These are phyloP conservation scores for Xestia rhomboidea DNA, from an alignment of 2,888 invertebrate species.

Conservation along the genomic window DNA sequence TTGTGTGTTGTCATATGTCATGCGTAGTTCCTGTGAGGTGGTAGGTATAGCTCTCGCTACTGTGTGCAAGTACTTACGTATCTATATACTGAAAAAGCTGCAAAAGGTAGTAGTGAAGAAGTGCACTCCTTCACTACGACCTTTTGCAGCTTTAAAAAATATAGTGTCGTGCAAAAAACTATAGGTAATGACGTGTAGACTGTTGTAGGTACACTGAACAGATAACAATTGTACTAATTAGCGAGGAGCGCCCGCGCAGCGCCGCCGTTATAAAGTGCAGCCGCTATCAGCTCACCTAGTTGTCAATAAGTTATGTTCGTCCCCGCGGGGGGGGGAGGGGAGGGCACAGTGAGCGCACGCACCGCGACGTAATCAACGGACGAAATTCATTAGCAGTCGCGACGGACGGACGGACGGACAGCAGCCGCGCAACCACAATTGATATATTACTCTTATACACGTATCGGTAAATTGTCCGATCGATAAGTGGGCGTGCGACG, in stretches of 20 bases:
- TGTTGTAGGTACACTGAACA: constrained; percentile 10
- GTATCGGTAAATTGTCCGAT: constrained; percentile 85
- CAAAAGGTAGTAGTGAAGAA: constrained; percentile 3
- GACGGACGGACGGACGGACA: constrained; percentile 73
- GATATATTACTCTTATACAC: constrained; percentile 85
- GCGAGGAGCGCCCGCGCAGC: constrained; percentile 33
- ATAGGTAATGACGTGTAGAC: constrained; percentile 30
- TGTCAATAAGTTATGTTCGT: constrained; percentile 67
- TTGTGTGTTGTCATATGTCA: background rate
- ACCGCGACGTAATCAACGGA: constrained; percentile 64
- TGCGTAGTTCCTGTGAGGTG: background rate
- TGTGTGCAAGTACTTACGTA: background rate
- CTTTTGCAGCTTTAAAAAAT: too few relatives aligned
- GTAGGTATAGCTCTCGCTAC: background rate
- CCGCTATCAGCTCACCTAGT: constrained; percentile 64
- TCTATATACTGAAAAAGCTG: background rate
- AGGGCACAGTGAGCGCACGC: constrained; percentile 39
- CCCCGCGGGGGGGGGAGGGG: constrained; percentile 14
- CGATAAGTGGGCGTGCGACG: constrained; percentile 87
- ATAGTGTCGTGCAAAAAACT: constrained; percentile 20
- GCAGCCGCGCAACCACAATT: constrained; percentile 72
- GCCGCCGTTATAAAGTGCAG: constrained; percentile 55
- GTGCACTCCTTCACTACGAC: too few relatives aligned
- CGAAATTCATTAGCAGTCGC: constrained; percentile 73
- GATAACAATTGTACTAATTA: constrained; percentile 65